These are phyloP conservation scores for Stenotaenia linearis DNA, from an alignment of 2,888 invertebrate genomes.

Conservation along the genomic window DNA sequence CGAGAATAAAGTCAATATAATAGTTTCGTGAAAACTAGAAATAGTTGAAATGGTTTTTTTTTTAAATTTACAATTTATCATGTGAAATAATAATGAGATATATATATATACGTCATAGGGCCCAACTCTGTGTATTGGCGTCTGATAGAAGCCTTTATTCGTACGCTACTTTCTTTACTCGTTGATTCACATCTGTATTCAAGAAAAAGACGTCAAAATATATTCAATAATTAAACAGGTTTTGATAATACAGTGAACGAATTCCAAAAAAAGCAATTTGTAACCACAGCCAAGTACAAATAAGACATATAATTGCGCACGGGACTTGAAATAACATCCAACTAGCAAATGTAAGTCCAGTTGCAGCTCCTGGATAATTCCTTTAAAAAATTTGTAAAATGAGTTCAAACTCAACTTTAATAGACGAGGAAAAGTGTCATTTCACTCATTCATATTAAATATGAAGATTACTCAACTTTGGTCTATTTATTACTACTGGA, in stretches of 20 bases:
- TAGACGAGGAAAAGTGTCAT: too few relatives aligned
- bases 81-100: neutral
- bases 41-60: neutral
- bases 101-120: conserved; percentile 29
- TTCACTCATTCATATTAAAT: neutral
- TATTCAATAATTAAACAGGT: neutral
- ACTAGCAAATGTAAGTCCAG: conserved; percentile 68
- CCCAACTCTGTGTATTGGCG: conserved; percentile 33
- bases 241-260: neutral
- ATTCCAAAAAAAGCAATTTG: conserved; percentile 48
- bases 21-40: conserved; percentile 34
- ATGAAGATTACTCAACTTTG: neutral
- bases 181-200: neutral
- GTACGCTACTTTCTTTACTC: neutral
- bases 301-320: conserved; percentile 70
- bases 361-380: conserved; percentile 43
- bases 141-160: neutral
- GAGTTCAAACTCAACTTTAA: too few relatives aligned
- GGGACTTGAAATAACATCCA: conserved; percentile 84
- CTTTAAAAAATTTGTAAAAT: too few relatives aligned
- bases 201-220: neutral
- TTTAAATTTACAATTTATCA: too few relatives aligned
- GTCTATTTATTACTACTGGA: too few relatives aligned
- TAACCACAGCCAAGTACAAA: conserved; percentile 69
- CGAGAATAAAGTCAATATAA: conserved; percentile 61